These are phyloP conservation scores for Scytalopus superciliaris DNA, from an alignment of 2,113 vertebrate species.

Conservation along the genomic window DNA sequence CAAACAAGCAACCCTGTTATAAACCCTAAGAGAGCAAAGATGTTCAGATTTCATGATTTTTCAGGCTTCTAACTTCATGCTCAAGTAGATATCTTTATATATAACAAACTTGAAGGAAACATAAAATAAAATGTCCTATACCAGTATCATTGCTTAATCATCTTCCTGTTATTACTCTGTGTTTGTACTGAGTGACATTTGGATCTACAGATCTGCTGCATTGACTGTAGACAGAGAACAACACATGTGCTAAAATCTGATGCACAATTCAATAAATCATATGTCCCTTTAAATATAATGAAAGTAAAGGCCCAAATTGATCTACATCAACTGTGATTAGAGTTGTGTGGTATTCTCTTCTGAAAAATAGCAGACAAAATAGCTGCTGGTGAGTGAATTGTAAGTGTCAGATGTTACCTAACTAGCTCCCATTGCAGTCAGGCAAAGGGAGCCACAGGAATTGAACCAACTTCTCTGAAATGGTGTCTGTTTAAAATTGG, in stretches of 20 bases:
- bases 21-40: background rate
- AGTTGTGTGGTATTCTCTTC: background rate
- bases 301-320: constrained; percentile 20
- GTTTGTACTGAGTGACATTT: background rate
- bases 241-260: constrained; percentile 18
- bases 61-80: background rate
- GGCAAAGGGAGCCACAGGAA: background rate
- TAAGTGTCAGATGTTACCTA: background rate
- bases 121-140: background rate
- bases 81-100: background rate
- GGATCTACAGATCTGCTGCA: background rate
- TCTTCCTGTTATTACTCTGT: background rate
- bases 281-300: constrained; percentile 35
- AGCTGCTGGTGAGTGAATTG: background rate
- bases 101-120: background rate
- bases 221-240: background rate
- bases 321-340: constrained; percentile 27
- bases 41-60: background rate
- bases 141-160: background rate
- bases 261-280: constrained; percentile 45
- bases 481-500: background rate
- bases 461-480: background rate
- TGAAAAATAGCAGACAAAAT: background rate
- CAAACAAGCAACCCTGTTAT: background rate
- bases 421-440: background rate